phyloP scores from a whole-genome alignment of 2,888 invertebrate genomes.

The Thereva unica region DNA sequence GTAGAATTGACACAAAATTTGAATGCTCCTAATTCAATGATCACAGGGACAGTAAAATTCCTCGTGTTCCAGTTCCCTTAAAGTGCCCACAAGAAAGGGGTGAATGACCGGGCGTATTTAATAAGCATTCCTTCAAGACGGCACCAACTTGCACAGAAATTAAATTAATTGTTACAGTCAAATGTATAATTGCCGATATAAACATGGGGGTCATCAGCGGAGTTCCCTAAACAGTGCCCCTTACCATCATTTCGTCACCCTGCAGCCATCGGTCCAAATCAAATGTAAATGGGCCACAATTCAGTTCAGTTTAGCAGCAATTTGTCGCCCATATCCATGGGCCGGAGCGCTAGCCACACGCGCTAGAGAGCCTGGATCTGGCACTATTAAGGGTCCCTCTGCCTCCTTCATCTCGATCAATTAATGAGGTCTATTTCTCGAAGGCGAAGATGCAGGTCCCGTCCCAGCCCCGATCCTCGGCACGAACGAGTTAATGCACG shows the following conservation, averaged over 20 bases:
- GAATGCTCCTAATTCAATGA: too few species aligned
- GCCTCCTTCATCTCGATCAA: constrained; percentile 15
- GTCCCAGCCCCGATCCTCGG: not conserved
- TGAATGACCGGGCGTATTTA: constrained; percentile 10
- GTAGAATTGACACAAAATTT: too few species aligned
- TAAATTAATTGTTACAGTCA: constrained; percentile 33
- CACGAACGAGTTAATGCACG: constrained; percentile 34
- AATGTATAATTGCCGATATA: constrained; percentile 33
- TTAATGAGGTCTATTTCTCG: constrained; percentile 30
- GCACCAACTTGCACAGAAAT: not conserved
- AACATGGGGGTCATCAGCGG: constrained; percentile 26
- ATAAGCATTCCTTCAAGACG: not conserved
- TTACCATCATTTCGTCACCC: constrained; percentile 17
- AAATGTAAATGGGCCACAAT: constrained; percentile 34
- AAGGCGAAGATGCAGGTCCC: constrained; percentile 18
- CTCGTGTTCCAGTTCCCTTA: too few species aligned
- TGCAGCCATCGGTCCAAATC: constrained; percentile 5
- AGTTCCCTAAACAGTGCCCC: not conserved
- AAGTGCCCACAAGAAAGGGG: constrained; percentile 4
- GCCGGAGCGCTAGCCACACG: not conserved
- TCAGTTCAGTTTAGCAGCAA: constrained; percentile 17
- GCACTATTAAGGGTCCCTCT: constrained; percentile 1
- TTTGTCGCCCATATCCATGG: constrained; percentile 30
- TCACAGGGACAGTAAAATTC: too few species aligned
- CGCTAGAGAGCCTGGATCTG: not conserved